phyloP scores from a whole-genome alignment of 2,113 vertebrate genomes.

The Calyptomena viridis region DNA sequence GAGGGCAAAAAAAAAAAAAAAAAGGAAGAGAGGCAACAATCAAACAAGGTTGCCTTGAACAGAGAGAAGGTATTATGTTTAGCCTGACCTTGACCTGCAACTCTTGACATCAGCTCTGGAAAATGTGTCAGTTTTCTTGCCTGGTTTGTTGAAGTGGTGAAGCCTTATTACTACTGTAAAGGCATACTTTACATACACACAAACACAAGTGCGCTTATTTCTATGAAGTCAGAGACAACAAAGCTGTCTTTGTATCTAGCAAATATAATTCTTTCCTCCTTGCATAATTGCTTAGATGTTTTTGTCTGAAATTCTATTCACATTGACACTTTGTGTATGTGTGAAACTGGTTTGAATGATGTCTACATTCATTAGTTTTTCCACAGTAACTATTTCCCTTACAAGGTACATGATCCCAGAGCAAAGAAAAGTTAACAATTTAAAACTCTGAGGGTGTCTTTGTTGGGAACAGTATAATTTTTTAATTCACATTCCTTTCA shows the following conservation, averaged over 20 bases:
- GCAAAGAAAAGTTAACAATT: slow-evolving; percentile 60
- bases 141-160: background rate
- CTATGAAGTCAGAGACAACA: slow-evolving; percentile 57
- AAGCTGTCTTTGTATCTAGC: slow-evolving; percentile 63
- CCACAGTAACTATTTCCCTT: slow-evolving; percentile 51
- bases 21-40: background rate
- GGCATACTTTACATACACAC: background rate
- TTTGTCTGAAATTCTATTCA: slow-evolving; percentile 69
- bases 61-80: slow-evolving; percentile 27
- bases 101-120: slow-evolving; percentile 45
- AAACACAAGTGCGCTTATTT: slow-evolving; percentile 17
- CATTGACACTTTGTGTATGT: slow-evolving; percentile 51
- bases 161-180: background rate
- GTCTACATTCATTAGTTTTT: slow-evolving; percentile 60
- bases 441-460: slow-evolving; percentile 48
- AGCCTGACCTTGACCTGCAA: slow-evolving; percentile 38
- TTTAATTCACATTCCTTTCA: slow-evolving; percentile 51
- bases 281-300: slow-evolving; percentile 55
- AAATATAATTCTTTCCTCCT: slow-evolving; percentile 67
- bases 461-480: slow-evolving; percentile 45
- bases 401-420: slow-evolving; percentile 22
- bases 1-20: background rate
- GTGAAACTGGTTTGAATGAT: slow-evolving; percentile 55
- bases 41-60: slow-evolving; percentile 25
- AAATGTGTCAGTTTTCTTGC: slow-evolving; percentile 30